These are phyloP conservation scores for Microtus pennsylvanicus DNA, from an alignment of 2,113 vertebrate species.

Conservation along the genomic window DNA sequence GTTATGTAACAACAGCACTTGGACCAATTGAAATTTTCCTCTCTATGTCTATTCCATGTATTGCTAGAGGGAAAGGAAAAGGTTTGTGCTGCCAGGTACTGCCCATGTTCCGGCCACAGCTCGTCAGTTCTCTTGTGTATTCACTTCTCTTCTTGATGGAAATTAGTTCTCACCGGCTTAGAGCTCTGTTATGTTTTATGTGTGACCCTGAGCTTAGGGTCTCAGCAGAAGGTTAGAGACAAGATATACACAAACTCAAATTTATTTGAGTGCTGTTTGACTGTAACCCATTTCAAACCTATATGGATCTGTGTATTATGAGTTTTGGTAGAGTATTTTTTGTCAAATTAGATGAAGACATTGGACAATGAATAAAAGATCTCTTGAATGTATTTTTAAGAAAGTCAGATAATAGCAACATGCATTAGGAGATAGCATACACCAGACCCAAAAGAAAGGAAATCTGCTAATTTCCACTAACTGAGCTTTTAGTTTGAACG, in stretches of 20 bases:
- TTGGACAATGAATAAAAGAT: not conserved
- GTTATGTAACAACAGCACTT: slow-evolving; percentile 52
- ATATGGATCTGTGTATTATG: not conserved
- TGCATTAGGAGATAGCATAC: not conserved
- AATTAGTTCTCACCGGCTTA: slow-evolving; percentile 34
- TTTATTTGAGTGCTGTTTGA: not conserved
- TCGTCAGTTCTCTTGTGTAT: not conserved
- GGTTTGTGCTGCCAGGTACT: not conserved
- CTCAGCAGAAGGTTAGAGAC: not conserved
- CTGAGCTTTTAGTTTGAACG: too few species aligned
- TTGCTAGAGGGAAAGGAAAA: not conserved
- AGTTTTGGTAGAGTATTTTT: not conserved
- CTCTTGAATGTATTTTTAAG: not conserved
- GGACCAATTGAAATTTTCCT: not conserved
- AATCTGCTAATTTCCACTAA: not conserved
- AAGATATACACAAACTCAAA: slow-evolving; percentile 26
- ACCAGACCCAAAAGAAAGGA: not conserved
- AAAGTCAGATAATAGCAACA: not conserved
- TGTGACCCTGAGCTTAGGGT: not conserved
- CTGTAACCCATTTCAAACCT: not conserved
- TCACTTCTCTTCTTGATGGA: not conserved
- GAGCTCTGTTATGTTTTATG: not conserved
- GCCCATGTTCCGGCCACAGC: not conserved
- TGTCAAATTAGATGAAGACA: not conserved
- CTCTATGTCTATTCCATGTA: slow-evolving; percentile 6